Percentiles rank a stretch among this genome's conserved stretches.
phyloP scores from a whole-genome alignment of 2,113 vertebrate genomes.

The Erythrolamprus reginae region DNA sequence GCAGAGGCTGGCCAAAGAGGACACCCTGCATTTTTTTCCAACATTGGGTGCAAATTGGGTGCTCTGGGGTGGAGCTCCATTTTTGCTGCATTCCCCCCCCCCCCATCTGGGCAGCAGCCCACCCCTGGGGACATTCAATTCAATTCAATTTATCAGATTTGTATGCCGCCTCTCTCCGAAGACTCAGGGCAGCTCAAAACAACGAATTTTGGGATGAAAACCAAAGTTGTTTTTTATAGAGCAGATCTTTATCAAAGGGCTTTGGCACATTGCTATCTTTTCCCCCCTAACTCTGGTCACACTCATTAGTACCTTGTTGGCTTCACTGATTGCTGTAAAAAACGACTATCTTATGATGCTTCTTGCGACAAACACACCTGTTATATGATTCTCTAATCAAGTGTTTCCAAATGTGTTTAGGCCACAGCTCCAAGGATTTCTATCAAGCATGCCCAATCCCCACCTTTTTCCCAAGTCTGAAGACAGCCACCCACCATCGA shows the following conservation, averaged over 20 bases:
- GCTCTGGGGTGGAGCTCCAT: no score
- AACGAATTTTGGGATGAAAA: background rate
- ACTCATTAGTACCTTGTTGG: background rate
- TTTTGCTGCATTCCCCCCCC: no score
- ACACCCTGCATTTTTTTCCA: no score
- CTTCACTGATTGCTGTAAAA: background rate
- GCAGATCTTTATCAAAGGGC: background rate
- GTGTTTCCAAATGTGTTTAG: background rate
- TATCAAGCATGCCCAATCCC: background rate
- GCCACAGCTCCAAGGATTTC: background rate
- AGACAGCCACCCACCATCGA: background rate
- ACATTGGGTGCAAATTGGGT: no score
- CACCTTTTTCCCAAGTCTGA: background rate
- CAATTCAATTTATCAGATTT: no score
- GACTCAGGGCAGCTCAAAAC: no score
- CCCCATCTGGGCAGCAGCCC: no score
- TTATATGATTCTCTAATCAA: background rate
- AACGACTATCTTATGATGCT: background rate
- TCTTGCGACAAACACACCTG: background rate
- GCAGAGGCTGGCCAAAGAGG: no score
- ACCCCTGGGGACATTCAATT: no score
- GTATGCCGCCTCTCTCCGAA: no score
- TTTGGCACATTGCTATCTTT: background rate
- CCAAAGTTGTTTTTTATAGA: background rate
- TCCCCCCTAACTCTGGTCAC: background rate